Percentiles rank a stretch among this genome's conserved stretches.
Evolutionary conservation across 2,888 invertebrate species (phyloP).

Genomic region (Troides aeacus): DNA sequence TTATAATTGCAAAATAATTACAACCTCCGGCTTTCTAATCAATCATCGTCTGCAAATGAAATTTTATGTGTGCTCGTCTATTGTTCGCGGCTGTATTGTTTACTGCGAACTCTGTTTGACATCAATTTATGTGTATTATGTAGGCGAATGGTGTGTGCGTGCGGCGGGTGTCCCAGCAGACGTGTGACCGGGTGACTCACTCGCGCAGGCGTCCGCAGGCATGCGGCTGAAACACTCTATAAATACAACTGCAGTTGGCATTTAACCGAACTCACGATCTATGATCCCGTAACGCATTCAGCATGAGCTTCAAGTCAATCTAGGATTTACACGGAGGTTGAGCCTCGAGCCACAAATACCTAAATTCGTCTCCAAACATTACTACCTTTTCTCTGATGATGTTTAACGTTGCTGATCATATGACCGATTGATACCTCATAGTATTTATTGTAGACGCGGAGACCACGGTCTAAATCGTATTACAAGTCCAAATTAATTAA

Average conservation of each 20-base stretch:
- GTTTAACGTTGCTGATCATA: no score
- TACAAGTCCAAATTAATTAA: no score
- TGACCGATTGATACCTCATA: no score
- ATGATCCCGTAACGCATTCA: slow-evolving; percentile 59
- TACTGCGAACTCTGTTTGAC: slow-evolving; percentile 18
- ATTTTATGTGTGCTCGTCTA: not conserved
- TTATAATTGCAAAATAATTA: slow-evolving; percentile 26
- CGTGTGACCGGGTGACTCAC: slow-evolving; percentile 68
- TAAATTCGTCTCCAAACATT: no score
- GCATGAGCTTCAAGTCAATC: slow-evolving; percentile 41
- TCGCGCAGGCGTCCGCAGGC: slow-evolving; percentile 39
- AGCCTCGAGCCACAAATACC: no score
- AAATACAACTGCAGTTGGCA: slow-evolving; percentile 75
- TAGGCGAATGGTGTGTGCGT: slow-evolving; percentile 25
- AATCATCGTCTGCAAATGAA: slow-evolving; percentile 1
- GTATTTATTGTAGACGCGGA: no score
- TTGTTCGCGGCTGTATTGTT: slow-evolving; percentile 14
- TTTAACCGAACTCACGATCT: slow-evolving; percentile 70
- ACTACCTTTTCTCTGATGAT: no score
- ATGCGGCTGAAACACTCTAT: slow-evolving; percentile 58
- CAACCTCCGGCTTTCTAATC: slow-evolving; percentile 21
- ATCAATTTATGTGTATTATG: slow-evolving; percentile 18
- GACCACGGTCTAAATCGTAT: no score
- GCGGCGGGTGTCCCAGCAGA: slow-evolving; percentile 68
- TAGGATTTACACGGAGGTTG: no score